phyloP scores from a whole-genome alignment of 2,113 vertebrate species.

The Periophthalmodon schlosseri region DNA sequence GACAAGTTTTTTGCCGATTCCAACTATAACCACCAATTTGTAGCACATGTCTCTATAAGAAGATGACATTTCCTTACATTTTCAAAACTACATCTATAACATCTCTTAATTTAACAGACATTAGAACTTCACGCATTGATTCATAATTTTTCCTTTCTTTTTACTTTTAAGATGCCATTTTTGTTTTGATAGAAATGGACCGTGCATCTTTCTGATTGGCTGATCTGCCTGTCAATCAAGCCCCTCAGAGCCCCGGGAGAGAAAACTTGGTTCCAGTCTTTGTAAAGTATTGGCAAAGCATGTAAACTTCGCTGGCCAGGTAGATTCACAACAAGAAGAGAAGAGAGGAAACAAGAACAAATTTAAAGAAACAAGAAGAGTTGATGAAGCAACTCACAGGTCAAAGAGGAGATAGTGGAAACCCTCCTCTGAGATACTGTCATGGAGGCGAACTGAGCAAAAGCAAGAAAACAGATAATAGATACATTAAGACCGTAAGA shows the following conservation, averaged over 20 bases:
- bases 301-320: not conserved
- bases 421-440: slow-evolving; percentile 95
- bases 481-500: not conserved
- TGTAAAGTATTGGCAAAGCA: not conserved
- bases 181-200: not conserved
- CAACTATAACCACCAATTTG: not conserved
- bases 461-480: slow-evolving; percentile 1
- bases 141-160: too few relatives aligned
- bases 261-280: not conserved
- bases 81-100: not conserved
- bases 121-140: too few relatives aligned
- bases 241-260: too few relatives aligned
- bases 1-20: not conserved
- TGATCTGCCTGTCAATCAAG: not conserved
- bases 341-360: not conserved
- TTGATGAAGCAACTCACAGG: slow-evolving; percentile 82
- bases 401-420: slow-evolving; percentile 97
- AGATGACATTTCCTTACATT: too few relatives aligned
- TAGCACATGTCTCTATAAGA: too few relatives aligned
- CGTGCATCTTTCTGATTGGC: too few relatives aligned
- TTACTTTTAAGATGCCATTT: too few relatives aligned
- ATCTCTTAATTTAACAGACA: not conserved
- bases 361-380: not conserved
- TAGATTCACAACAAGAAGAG: not conserved
- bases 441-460: slow-evolving; percentile 90